Evolutionary conservation across 1,140 invertebrate species (phyloP), one percentile per base, ranked within the genome.

Genomic region (Hypothenemus hampei): DNA sequence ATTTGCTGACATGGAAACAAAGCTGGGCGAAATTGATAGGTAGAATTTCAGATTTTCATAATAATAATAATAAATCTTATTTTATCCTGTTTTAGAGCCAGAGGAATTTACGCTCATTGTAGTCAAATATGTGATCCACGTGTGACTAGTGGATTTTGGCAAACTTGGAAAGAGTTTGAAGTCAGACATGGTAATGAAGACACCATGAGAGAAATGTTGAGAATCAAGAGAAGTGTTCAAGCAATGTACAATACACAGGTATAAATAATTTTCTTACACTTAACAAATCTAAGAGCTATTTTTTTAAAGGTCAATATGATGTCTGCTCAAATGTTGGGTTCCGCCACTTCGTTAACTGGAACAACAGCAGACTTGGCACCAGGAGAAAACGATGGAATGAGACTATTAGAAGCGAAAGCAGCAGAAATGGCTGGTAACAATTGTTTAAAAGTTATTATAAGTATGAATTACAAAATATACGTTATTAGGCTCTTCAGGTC

Each of bases 151-250:
- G 84, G 89, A 24, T 99, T 99, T 69, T 99, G 97, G 97, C 87
- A 94, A 69, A 90, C 90, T 5, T 99, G 97, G 97, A 98, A 97
- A 75, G 93, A 98, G 64, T 99, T 99, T 79, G 97, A 99, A 80
- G 26, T 65, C 11, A 84, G 90, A 39, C 96, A 99, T 77, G 97
- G 97, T n/a, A 99, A 99, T 77, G 96, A 99, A 74, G 97, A 99
- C 65, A 99, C 97, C 0, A 94, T 99, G 82, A 78, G 95, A 41
- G 97, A 99, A 78, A 98, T 99, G 95, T 75, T 99, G 58, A 79
- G 97, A 68, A 97, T 99, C 44, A 98, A 98, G 72, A 82, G 97
- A 60, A 96, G 92, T 69, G 90, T 99, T 0, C 93, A 97, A 75
- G 95, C 95, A 4, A 93, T 89, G 63, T 98, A 94, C 69, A 98